Base-by-base conservation (phyloP, 2,888 invertebrate genomes). In the Catocala nupta region DNA sequence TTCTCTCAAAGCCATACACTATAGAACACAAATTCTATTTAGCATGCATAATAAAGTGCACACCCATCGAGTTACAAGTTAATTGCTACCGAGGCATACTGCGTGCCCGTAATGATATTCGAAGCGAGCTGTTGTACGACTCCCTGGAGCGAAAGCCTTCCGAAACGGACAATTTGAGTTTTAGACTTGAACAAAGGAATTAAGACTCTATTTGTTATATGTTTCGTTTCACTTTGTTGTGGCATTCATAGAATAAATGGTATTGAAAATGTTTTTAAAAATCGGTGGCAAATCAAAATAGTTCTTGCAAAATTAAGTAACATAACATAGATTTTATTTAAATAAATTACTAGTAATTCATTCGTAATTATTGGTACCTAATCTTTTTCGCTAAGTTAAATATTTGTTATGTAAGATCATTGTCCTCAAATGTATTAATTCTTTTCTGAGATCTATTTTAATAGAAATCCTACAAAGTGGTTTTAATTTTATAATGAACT, bases 41-140 rank as follows among this genome's bases (percentile, higher is more conserved):
- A 39, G 25, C 43, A 33, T 48, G 59, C 53, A 47, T 42, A 33
- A 43, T 34, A 51, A 11, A 44, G n/a, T 57, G 56, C 55, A 54
- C 54, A 59, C 54, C 59, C 48, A 60, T 67, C 68, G 33, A 13
- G 50, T 57, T 51, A 77, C 73, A 77, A 70, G 68, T 71, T 79
- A 73, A 76, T 77, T 73, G 78, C 78, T 78, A 75, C 78, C 71
- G 77, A 74, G 61, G 74, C 69, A 55, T 33, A 69, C 69, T 65
- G 71, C 65, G 65, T 55, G 65, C 42, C 54, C 62, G 70, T 72
- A 71, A 77, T 73, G 57, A 73, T 70, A 71, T 68, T 70, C 69
- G 58, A 72, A 73, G 73, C 68, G 73, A 73, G 73, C 66, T 61
- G 56, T 55, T 39, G 52, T 66, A 55, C 49, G 64, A 64, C 68